phyloP scores from a whole-genome alignment of 2,113 vertebrate species.

The Peucedramus taeniatus region DNA sequence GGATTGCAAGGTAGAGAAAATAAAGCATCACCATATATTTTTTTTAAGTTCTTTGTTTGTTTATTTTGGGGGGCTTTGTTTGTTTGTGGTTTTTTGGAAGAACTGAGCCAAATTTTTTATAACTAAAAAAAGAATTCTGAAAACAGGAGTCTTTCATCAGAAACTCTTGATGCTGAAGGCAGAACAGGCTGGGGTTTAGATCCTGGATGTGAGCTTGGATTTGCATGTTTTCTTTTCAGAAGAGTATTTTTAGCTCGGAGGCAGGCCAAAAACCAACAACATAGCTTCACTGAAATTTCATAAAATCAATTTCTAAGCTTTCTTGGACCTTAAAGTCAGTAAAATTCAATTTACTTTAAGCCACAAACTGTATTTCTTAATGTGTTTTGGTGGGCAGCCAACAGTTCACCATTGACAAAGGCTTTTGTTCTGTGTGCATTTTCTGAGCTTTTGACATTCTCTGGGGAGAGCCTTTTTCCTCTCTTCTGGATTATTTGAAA shows the following conservation, averaged over 20 bases:
- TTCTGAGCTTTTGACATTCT: neutral
- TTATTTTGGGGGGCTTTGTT: fast-evolving
- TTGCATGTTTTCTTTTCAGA: neutral
- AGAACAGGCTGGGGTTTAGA: neutral
- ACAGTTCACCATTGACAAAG: neutral
- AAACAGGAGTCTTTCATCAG: neutral
- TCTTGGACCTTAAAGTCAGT: neutral
- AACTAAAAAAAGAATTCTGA: neutral
- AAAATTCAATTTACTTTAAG: neutral
- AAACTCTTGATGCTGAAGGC: neutral
- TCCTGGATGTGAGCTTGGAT: neutral
- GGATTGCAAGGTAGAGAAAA: neutral
- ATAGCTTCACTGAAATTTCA: neutral
- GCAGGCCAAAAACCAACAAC: neutral
- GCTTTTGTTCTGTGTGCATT: neutral
- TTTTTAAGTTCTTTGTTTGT: neutral
- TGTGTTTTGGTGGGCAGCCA: neutral
- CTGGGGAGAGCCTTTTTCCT: neutral
- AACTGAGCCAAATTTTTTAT: neutral
- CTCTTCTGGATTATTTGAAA: neutral
- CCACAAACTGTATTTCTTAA: neutral
- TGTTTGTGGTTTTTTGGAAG: neutral
- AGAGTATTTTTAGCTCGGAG: neutral
- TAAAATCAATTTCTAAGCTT: neutral
- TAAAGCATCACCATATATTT: neutral